Evolutionary conservation across 1,140 invertebrate species (phyloP), one percentile per base, ranked within the genome.

Genomic region (Zaprionus ornatus): DNA sequence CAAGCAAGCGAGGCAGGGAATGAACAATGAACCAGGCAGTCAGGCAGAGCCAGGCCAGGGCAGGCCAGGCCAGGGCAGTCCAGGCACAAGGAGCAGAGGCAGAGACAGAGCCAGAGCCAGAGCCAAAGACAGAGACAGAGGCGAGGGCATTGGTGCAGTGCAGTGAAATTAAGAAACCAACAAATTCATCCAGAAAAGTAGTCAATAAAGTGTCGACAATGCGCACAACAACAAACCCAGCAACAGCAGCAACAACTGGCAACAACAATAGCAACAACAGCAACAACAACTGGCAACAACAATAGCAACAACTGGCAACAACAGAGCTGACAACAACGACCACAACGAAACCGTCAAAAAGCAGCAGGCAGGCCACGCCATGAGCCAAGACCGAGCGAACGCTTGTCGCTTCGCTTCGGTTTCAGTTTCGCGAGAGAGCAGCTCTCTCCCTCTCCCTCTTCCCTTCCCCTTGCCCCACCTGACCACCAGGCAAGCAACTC

Each of bases 101-200:
- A 37, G 3, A 29, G 50, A 32, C 9, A 42, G n/a, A 9, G 29
- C 35, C 27, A 60, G 15, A 62, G 15, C 48, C 4, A 35, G 48
- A 52, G 59, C 42, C 27, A 17, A 9, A n/a, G n/a, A n/a, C n/a
- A n/a, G n/a, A 35, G 52, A 50, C 19, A 13, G 48, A 19, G 54
- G 70, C 68, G 21, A 56, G 63, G 60, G 71, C 59, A 40, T 62
- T 70, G 66, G 72, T 69, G 72, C 72, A 63, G 72, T 74, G 69
- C 85, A 81, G 76, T 56, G 76, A 90, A 85, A 90, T 90, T 90
- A 90, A 90, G 85, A 90, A 90, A 90, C 85, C 85, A 90, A 90
- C 85, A 90, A 90, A 90, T 90, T 90, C 85, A 90, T 90, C 85
- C 85, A 90, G 85, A 84, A 90, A 90, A 90, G 85, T 90, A 90